Conservation (phyloP, 2,797 vertebrate genomes). For the Neosalanx taihuensis region DNA sequence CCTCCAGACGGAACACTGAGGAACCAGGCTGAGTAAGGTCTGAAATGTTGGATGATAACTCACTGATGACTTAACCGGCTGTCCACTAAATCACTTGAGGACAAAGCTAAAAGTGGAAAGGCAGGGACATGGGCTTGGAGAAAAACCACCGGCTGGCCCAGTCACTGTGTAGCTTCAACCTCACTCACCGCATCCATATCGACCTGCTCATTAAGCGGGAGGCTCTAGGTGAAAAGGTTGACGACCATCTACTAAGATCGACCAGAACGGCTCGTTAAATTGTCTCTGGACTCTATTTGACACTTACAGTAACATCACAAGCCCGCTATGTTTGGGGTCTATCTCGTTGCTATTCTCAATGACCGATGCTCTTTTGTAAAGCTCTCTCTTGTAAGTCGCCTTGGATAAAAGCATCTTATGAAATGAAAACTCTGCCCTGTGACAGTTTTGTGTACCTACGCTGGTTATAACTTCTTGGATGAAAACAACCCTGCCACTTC, state of each 20-base stretch:
- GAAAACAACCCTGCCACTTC: not conserved
- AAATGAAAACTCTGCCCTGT: too few relatives aligned
- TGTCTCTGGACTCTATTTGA: not conserved
- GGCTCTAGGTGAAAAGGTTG: not conserved
- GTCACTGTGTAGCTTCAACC: conserved; percentile 15
- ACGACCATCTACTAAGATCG: not conserved
- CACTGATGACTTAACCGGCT: conserved; percentile 15
- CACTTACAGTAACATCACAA: not conserved
- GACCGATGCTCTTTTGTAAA: too few relatives aligned
- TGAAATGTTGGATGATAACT: not conserved
- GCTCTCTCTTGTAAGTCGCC: too few relatives aligned
- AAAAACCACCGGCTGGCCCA: conserved; percentile 23
- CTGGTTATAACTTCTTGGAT: too few relatives aligned
- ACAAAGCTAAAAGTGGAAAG: conserved; percentile 6
- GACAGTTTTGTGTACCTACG: too few relatives aligned
- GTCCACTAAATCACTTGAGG: conserved; percentile 7
- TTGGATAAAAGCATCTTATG: too few relatives aligned
- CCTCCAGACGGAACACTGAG: not conserved
- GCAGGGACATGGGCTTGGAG: not conserved
- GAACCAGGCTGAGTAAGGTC: not conserved
- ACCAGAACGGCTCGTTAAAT: not conserved
- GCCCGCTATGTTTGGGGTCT: too few relatives aligned
- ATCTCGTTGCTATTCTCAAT: too few relatives aligned
- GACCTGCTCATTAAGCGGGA: conserved; percentile 17
- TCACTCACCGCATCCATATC: not conserved